Percentiles rank a stretch among this genome's conserved stretches.
These are phyloP conservation scores for Hetaerina americana DNA, from an alignment of 1,140 invertebrate genomes.

Conservation along the genomic window DNA sequence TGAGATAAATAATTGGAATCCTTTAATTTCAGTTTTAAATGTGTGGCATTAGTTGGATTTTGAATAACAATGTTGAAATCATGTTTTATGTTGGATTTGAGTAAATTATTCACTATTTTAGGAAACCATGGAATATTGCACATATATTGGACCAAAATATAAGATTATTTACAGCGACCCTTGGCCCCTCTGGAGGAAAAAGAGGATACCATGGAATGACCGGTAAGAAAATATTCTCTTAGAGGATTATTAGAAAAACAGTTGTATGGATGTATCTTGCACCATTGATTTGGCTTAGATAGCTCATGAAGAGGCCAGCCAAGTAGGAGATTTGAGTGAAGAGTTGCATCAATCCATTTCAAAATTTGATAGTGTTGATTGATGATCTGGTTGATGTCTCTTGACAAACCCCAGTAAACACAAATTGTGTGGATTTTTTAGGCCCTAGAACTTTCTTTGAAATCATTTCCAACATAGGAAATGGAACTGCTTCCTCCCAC, in stretches of 20 bases:
- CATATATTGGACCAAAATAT: conserved; percentile 66
- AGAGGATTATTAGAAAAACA: conserved; percentile 1
- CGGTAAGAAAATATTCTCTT: conserved; percentile 27
- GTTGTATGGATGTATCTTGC: not conserved
- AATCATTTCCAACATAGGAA: no score
- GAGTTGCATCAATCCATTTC: no score
- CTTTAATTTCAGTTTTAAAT: not conserved
- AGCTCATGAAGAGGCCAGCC: not conserved
- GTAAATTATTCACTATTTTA: conserved; percentile 18
- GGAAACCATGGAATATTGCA: conserved; percentile 57
- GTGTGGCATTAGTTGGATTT: not conserved
- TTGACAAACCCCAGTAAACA: no score
- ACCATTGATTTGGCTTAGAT: not conserved
- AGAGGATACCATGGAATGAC: conserved; percentile 66
- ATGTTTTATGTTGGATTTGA: not conserved
- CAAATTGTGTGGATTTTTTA: no score
- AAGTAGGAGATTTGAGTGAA: no score
- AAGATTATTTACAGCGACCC: conserved; percentile 55
- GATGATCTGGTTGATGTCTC: no score
- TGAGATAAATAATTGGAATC: not conserved
- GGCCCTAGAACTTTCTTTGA: no score
- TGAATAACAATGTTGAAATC: not conserved
- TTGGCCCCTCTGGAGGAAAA: conserved; percentile 68
- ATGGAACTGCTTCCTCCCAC: no score
- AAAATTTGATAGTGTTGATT: no score